phyloP scores from a whole-genome alignment of 2,888 invertebrate species.

The Heliconius aoede region DNA sequence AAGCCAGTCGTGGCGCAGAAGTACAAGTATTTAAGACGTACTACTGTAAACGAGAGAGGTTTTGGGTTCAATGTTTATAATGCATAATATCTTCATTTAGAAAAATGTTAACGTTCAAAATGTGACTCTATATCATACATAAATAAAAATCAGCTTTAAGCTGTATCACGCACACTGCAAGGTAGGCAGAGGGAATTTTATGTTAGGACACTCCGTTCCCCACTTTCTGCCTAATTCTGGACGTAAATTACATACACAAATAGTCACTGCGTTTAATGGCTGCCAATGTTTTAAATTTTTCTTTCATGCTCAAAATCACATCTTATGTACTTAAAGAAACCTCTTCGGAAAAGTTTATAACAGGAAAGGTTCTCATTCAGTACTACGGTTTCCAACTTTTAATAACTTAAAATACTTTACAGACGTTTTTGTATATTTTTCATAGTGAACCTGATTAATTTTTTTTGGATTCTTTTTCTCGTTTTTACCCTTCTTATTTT shows the following conservation, averaged over 20 bases:
- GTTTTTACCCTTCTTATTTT: neutral
- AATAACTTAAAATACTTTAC: constrained; percentile 5
- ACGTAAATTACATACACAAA: no score
- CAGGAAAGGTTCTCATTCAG: constrained; percentile 8
- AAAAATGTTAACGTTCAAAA: no score
- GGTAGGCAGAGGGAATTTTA: no score
- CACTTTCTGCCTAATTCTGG: no score
- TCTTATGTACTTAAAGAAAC: constrained; percentile 14
- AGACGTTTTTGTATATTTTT: neutral
- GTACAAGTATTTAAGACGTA: no score
- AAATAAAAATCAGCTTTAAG: no score
- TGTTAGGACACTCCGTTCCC: no score
- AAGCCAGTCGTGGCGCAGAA: no score
- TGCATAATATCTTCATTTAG: neutral
- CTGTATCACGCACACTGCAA: no score
- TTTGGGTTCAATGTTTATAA: neutral
- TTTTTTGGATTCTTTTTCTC: neutral
- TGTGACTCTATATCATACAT: no score
- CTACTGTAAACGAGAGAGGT: no score
- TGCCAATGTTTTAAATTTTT: neutral
- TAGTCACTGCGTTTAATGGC: neutral
- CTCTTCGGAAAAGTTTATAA: neutral
- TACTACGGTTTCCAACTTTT: constrained; percentile 13
- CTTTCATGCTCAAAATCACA: neutral
- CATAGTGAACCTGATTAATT: no score